A percentile compares a stretch with the other conserved stretches of the same genome.
Conservation (phyloP, 2,113 vertebrate species). For the Corythoichthys intestinalis region DNA sequence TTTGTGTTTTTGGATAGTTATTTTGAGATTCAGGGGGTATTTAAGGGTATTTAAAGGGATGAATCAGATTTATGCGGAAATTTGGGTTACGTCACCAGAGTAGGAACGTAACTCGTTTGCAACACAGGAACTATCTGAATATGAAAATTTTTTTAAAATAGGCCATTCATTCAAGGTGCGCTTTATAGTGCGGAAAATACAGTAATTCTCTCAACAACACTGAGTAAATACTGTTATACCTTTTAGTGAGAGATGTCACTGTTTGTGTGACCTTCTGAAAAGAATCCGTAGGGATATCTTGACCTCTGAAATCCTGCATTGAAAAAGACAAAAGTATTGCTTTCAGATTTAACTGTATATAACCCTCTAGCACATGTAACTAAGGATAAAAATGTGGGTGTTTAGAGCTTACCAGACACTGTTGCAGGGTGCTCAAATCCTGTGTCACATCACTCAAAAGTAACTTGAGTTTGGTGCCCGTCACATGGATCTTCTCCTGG, state of each 20-base stretch:
- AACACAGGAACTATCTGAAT: too few relatives aligned
- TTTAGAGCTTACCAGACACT: slow-evolving; percentile 74
- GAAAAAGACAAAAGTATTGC: background rate
- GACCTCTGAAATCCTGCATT: slow-evolving; percentile 26
- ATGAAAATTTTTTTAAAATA: too few relatives aligned
- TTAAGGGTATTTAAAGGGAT: too few relatives aligned
- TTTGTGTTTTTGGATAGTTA: too few relatives aligned
- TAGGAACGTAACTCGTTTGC: too few relatives aligned
- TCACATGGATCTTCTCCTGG: slow-evolving; percentile 83
- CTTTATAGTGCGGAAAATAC: too few relatives aligned
- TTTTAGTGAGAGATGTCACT: slow-evolving; percentile 15
- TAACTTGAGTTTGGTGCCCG: slow-evolving; percentile 77
- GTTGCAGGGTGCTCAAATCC: slow-evolving; percentile 72
- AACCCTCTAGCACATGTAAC: background rate
- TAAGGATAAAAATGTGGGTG: background rate
- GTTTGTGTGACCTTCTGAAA: slow-evolving; percentile 4
- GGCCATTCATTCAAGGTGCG: too few relatives aligned
- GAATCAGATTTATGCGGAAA: too few relatives aligned
- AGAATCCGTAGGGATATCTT: slow-evolving; percentile 1
- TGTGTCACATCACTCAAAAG: slow-evolving; percentile 76
- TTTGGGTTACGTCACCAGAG: too few relatives aligned
- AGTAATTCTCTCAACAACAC: too few relatives aligned
- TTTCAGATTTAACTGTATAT: background rate
- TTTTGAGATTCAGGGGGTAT: too few relatives aligned
- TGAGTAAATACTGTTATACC: slow-evolving; percentile 14